Evolutionary conservation across 2,888 invertebrate genomes (phyloP), one percentile per base, ranked within the genome.

Genomic region (Rhaphigaster nebulosa): DNA sequence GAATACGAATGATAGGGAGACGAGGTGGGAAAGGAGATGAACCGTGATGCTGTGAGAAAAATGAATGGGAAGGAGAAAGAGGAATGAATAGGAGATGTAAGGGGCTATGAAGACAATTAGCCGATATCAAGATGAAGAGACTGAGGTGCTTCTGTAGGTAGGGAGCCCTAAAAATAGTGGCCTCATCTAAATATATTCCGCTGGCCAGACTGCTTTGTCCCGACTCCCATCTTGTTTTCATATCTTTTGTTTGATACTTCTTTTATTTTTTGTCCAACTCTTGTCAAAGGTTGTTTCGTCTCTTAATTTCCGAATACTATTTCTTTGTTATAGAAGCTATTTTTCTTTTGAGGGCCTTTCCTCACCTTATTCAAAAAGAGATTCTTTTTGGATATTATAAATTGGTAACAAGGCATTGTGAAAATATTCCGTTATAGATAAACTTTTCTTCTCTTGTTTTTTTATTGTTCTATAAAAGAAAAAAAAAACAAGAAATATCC

Each of bases 21-120:
- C 84, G 84, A 84, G 84, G 45, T n/a, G n/a, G n/a, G 84, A 45
- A 84, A 84, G 45, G 45, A 84, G 84, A 84, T 84, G 84, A 84
- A 84, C 84, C 45, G n/a, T 1, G 84, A 84, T 84, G 84, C 84
- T 84, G 45, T n/a, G 84, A 84, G 84, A n/a, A 50, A 84, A 45
- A 18, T 84, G 84, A 84, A 84, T 84, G 84, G 80, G n/a, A 45
- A 41, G n/a, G 6, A 45, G 45, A 4, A 84, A 50, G 41, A 45
- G 84, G n/a, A 84, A 45, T 45, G 84, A 50, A 84, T 84, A 50
- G 45, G 15, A 84, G 84, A 84, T 84, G 20, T n/a, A 12, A 45
- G 3, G 3, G 26, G 12, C 13, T n/a, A 45, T 84, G 23, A 10
- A n/a, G 45, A 84, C 84, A 84, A 84, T 84, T 84, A 84, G 15